A percentile compares a stretch with the other conserved stretches of the same genome.
Evolutionary conservation across 2,797 vertebrate genomes (phyloP).

Genomic region (Arrhamphus sclerolepis): DNA sequence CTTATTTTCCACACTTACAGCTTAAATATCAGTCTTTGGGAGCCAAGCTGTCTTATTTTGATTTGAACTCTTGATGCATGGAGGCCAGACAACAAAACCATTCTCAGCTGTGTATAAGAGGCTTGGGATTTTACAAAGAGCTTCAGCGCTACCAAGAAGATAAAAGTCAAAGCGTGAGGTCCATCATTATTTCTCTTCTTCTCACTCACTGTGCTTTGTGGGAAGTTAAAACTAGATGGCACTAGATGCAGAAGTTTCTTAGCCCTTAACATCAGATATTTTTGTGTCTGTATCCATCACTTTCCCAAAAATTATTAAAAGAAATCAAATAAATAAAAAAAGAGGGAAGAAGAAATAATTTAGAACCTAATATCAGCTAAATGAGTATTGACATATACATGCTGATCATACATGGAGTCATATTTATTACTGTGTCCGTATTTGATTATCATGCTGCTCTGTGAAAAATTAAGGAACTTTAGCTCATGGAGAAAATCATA

Average conservation of each 20-base stretch:
- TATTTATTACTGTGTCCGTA: too few relatives aligned
- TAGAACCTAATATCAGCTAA: neutral
- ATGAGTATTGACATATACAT: too few relatives aligned
- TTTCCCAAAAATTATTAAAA: too few relatives aligned
- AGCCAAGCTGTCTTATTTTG: constrained; percentile 51
- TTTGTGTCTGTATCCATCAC: too few relatives aligned
- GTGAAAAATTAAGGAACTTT: too few relatives aligned
- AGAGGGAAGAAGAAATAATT: too few relatives aligned
- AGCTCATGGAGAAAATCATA: too few relatives aligned
- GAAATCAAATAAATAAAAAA: too few relatives aligned
- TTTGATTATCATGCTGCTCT: too few relatives aligned
- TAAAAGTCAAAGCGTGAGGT: constrained; percentile 2
- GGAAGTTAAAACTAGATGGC: neutral
- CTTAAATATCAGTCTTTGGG: constrained; percentile 61
- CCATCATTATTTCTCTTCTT: constrained; percentile 2
- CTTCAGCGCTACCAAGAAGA: neutral
- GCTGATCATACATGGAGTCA: too few relatives aligned
- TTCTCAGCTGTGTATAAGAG: constrained; percentile 57
- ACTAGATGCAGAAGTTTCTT: constrained; percentile 9
- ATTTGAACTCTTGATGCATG: constrained; percentile 53
- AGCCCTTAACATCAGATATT: constrained; percentile 15
- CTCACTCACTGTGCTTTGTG: constrained; percentile 10
- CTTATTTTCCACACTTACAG: constrained; percentile 57
- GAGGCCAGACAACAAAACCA: constrained; percentile 63
- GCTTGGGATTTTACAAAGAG: constrained; percentile 53